Evolutionary conservation across 2,888 invertebrate genomes (phyloP), one percentile per base, ranked within the genome.

Genomic region (Drosophila siamana): DNA sequence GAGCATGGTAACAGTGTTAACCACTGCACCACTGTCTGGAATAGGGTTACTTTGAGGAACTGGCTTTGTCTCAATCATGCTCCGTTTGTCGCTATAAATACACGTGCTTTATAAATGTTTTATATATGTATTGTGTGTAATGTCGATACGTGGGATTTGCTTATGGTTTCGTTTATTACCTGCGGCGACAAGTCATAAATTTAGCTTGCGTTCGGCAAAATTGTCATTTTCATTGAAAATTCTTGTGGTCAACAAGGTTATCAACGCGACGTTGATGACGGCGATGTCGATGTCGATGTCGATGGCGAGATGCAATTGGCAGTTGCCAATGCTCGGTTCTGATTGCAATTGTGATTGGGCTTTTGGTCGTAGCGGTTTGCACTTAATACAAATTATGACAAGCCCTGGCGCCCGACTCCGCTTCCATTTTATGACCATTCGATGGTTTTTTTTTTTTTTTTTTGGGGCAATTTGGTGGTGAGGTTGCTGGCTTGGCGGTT

Each of bases 221-320:
- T 69, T 85, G 78, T 75, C 73, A 76, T 81, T 85, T 85, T 73
- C 43, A 68, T 68, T 81, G 68, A 56, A 76, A 84, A 74, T 71
- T 76, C 78, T 82, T 82, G 82, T 69, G 89, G 85, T 82, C 89
- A 87, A 86, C 85, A 85, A 88, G 86, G 89, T 85, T 87, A 87
- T 85, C 89, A 82, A 71, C 69, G 69, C 56, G 13, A 38, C 15
- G 36, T 6, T 36, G 36, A 38, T 38, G 36, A 15, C 36, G 36
- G 36, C 36, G 11, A 30, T 30, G 30, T 7, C 30, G 36, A 30
- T 30, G 30, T 7, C 30, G 36, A 19, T 19, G 19, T 19, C 19
- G 19, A 30, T 30, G 30, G 30, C 30, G 36, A 38, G 33, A 33
- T 33, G 33, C 69, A 63, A 50, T 50, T 63, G 78, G 46, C 55